These are phyloP conservation scores for Scaptomyza pallida DNA, from an alignment of 1,140 invertebrate species.

Conservation along the genomic window DNA sequence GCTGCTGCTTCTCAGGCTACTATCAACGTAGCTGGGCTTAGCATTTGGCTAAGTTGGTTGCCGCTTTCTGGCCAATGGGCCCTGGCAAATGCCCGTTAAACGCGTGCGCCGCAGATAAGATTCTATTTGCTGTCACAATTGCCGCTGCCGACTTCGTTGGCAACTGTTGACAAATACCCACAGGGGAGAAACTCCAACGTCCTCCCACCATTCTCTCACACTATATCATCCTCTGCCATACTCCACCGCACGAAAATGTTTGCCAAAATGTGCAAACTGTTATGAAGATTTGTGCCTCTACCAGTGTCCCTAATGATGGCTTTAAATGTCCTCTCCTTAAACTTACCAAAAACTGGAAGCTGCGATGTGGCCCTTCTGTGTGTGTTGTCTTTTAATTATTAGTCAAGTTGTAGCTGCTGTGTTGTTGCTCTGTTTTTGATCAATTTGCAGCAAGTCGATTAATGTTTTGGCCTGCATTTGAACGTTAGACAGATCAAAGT, in stretches of 20 bases:
- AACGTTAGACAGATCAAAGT: conserved; percentile 10
- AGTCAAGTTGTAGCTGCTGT: neutral
- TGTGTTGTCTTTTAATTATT: conserved; percentile 38
- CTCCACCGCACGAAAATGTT: conserved; percentile 17
- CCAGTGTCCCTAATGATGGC: conserved; percentile 6
- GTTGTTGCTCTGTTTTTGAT: conserved; percentile 7
- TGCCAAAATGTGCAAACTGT: conserved; percentile 62
- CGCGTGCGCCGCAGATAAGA: conserved; percentile 67
- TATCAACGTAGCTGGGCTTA: conserved; percentile 24
- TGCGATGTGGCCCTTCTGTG: neutral
- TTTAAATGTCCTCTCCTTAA: conserved; percentile 18
- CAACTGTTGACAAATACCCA: conserved; percentile 69
- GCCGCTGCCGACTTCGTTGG: conserved; percentile 27
- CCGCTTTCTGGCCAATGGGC: conserved; percentile 11
- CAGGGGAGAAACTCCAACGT: conserved; percentile 12
- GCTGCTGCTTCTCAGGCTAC: neutral
- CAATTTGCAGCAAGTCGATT: conserved; percentile 6
- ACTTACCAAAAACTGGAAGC: neutral
- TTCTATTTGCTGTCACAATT: conserved; percentile 64
- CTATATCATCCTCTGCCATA: conserved; percentile 45
- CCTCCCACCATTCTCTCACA: neutral
- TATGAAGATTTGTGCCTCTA: conserved; percentile 58
- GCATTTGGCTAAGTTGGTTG: conserved; percentile 31
- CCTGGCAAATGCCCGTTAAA: conserved; percentile 50
- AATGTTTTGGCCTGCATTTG: neutral